Percentiles rank a stretch among this genome's conserved stretches.
Evolutionary conservation across 1,140 invertebrate species (phyloP).

Genomic region (Hesperophylax magnus): DNA sequence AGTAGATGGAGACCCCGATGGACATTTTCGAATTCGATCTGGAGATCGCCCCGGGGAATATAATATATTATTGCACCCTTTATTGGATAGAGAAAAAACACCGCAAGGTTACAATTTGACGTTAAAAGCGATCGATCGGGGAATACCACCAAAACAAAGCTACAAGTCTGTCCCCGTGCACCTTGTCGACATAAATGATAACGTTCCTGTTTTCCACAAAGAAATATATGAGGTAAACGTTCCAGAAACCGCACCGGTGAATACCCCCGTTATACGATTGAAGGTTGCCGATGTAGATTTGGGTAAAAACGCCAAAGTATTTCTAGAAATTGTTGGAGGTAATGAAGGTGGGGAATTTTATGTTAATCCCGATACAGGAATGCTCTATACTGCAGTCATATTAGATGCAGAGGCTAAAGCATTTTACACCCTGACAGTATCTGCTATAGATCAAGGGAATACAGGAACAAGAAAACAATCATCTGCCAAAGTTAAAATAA

Average conservation of each 20-base stretch:
- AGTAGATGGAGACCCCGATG: constrained; percentile 84
- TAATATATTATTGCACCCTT: constrained; percentile 79
- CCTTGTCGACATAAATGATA: constrained; percentile 84
- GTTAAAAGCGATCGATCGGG: constrained; percentile 82
- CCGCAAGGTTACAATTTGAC: constrained; percentile 85
- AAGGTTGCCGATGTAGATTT: constrained; percentile 85
- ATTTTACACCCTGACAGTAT: constrained; percentile 88
- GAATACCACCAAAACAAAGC: constrained; percentile 79
- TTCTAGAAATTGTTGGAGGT: constrained; percentile 86
- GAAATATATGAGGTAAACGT: constrained; percentile 87
- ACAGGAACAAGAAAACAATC: constrained; percentile 83
- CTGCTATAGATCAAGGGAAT: constrained; percentile 87
- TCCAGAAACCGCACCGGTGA: constrained; percentile 85
- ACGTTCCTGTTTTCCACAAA: constrained; percentile 85
- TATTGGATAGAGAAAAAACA: constrained; percentile 79
- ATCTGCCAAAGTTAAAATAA: constrained; percentile 85
- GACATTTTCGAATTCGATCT: constrained; percentile 80
- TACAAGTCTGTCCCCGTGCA: constrained; percentile 80
- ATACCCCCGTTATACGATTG: constrained; percentile 84
- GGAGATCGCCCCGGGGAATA: constrained; percentile 73
- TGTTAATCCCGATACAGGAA: constrained; percentile 85
- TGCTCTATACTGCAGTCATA: constrained; percentile 84
- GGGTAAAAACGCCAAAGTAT: constrained; percentile 82
- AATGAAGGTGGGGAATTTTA: constrained; percentile 88
- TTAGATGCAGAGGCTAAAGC: constrained; percentile 88